Conservation (phyloP, 2,797 vertebrate species). For the Sitta carolinensis region DNA sequence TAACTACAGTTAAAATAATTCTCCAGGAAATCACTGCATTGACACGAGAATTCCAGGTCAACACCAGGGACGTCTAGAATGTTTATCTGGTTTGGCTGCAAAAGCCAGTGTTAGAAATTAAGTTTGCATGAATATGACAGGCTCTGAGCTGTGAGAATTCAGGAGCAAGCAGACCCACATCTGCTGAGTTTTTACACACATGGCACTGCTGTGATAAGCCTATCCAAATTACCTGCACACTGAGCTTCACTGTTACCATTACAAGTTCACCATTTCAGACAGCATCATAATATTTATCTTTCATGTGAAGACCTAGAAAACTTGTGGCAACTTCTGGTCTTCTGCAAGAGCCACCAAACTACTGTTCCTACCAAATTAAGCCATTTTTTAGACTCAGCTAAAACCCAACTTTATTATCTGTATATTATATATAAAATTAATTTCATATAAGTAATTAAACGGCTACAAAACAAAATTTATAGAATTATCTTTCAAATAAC, state of each 20-base stretch:
- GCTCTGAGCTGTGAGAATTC: neutral
- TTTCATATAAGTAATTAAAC: neutral
- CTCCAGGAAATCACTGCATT: neutral
- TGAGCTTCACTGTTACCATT: neutral
- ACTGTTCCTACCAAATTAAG: neutral
- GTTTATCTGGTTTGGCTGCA: neutral
- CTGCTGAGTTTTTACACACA: neutral
- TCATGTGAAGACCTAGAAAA: neutral
- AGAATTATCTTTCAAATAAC: neutral
- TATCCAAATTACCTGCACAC: neutral
- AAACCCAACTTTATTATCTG: neutral
- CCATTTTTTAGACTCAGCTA: neutral
- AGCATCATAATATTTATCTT: neutral
- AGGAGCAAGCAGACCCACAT: neutral
- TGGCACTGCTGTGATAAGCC: neutral
- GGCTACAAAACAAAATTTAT: neutral
- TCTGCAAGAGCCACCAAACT: neutral
- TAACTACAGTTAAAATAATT: neutral
- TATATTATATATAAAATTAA: neutral
- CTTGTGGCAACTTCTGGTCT: neutral
- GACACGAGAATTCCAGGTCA: neutral
- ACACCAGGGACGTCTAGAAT: neutral
- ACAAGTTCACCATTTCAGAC: neutral
- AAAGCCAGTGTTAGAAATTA: neutral
- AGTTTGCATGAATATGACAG: neutral